Conservation (phyloP, 1,140 invertebrate genomes). For the Caenorhabditis latens region DNA sequence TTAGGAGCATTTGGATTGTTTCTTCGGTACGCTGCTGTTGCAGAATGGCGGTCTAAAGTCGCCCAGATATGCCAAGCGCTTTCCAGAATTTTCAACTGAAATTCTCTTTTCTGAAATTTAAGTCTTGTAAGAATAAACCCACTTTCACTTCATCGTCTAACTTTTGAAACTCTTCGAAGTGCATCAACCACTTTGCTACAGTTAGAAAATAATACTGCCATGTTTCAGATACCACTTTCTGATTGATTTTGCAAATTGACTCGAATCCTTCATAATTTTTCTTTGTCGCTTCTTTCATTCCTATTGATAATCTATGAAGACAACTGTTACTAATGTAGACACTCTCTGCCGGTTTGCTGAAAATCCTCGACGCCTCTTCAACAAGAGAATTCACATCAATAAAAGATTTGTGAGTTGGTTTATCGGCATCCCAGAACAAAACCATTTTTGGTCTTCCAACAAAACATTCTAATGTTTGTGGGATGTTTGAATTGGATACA, state of each 20-base stretch:
- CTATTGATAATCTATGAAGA: background rate
- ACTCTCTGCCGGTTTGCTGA: background rate
- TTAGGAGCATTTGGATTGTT: background rate
- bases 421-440: constrained; percentile 11
- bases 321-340: background rate
- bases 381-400: background rate
- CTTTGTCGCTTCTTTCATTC: background rate
- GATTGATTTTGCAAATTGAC: background rate
- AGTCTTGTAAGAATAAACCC: too few species aligned
- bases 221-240: background rate
- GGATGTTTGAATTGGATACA: background rate
- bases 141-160: background rate
- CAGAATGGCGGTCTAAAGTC: background rate
- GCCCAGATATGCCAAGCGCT: constrained; percentile 5
- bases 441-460: constrained; percentile 10
- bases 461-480: background rate
- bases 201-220: constrained; percentile 24
- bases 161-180: constrained; percentile 1
- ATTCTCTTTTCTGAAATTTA: background rate
- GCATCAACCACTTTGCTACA: constrained; percentile 2
- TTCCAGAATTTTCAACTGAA: constrained; percentile 27
- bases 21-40: background rate
- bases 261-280: background rate
- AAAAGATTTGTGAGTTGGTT: background rate
- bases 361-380: background rate